These are phyloP conservation scores for Emydoidea blandingii DNA, from an alignment of 2,797 vertebrate genomes.

Conservation along the genomic window DNA sequence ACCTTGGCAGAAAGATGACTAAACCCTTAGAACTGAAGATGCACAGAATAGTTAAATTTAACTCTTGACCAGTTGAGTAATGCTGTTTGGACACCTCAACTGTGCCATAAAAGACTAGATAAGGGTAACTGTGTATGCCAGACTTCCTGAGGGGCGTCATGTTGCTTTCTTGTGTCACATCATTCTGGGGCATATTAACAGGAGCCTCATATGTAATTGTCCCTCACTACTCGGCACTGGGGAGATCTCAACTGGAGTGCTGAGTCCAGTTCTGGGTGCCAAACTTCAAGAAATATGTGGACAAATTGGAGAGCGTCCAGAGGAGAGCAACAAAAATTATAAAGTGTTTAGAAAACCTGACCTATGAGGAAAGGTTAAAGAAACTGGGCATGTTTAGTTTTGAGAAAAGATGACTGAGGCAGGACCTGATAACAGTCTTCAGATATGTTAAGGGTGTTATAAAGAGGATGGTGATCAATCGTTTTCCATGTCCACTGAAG, in stretches of 20 bases:
- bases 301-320: neutral
- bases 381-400: neutral
- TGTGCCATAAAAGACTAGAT: constrained; percentile 5
- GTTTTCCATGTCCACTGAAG: too few relatives aligned
- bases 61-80: neutral
- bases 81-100: constrained; percentile 26
- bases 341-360: neutral
- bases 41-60: constrained; percentile 52
- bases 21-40: neutral
- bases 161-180: neutral
- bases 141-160: neutral
- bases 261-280: neutral
- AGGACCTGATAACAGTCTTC: neutral
- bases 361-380: neutral
- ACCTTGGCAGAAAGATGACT: constrained; percentile 18
- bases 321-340: neutral
- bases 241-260: neutral
- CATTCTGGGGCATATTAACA: neutral
- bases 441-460: too few relatives aligned
- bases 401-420: neutral
- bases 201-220: neutral
- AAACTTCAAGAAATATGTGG: neutral
- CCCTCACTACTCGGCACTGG: too few relatives aligned
- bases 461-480: too few relatives aligned
- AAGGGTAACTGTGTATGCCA: neutral